Evolutionary conservation across 2,888 invertebrate species (phyloP).

Genomic region (Epinotia ramella): DNA sequence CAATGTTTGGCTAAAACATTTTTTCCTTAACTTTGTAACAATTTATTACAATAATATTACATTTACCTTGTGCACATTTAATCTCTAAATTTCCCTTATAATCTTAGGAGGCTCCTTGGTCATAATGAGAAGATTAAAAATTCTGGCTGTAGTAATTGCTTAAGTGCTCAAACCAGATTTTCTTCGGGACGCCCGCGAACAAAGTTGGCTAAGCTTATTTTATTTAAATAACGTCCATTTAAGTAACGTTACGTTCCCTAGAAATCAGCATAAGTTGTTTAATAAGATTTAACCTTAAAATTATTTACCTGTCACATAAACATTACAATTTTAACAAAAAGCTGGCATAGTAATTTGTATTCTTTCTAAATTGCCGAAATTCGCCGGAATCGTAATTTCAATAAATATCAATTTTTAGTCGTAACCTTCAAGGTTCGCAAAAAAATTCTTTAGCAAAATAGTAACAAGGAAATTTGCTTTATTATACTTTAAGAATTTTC

Average conservation of each 20-base stretch:
- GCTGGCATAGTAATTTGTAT: not conserved
- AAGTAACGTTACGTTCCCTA: constrained; percentile 8
- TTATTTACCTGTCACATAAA: not conserved
- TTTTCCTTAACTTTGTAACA: not conserved
- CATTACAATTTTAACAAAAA: not conserved
- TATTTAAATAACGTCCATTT: constrained; percentile 39
- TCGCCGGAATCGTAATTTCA: not conserved
- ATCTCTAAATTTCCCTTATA: constrained; percentile 67
- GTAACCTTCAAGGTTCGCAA: not conserved
- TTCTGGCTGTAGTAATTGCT: constrained; percentile 70
- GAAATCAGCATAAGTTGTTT: not conserved
- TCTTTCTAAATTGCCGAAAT: not conserved
- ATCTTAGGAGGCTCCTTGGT: constrained; percentile 67
- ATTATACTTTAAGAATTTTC: constrained; percentile 30
- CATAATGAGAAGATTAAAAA: constrained; percentile 77
- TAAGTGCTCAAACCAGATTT: constrained; percentile 68
- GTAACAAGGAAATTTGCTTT: constrained; percentile 3
- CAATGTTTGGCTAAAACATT: too few relatives aligned
- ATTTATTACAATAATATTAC: not conserved
- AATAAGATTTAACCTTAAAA: not conserved
- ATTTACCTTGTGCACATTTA: constrained; percentile 49
- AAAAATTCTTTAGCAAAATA: constrained; percentile 3
- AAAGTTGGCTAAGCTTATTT: constrained; percentile 50
- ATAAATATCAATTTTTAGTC: not conserved
- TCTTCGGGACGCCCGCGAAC: constrained; percentile 55